phyloP scores from a whole-genome alignment of 2,888 invertebrate genomes.

The Brenthis daphne region DNA sequence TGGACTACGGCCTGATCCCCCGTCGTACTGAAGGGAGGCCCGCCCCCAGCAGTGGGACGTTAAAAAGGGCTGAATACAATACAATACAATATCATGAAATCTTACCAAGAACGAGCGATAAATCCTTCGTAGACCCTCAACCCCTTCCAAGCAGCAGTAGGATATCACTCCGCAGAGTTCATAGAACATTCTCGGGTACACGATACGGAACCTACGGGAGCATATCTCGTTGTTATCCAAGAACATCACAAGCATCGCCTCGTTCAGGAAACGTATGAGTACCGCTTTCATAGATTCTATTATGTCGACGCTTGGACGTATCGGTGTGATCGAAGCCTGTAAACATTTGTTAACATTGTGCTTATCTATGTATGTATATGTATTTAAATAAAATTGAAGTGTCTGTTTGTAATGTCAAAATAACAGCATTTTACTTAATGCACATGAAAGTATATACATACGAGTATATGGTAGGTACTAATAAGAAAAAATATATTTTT shows the following conservation, averaged over 20 bases:
- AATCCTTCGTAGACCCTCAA: conserved; percentile 49
- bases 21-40: too few species aligned
- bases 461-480: too few species aligned
- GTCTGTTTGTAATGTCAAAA: too few species aligned
- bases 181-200: conserved; percentile 53
- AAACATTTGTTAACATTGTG: background rate
- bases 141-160: conserved; percentile 51
- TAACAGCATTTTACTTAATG: too few species aligned
- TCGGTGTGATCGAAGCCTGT: conserved; percentile 45
- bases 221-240: conserved; percentile 43
- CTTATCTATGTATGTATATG: too few species aligned
- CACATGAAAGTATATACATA: too few species aligned
- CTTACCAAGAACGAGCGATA: conserved; percentile 54
- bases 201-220: conserved; percentile 54
- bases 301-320: conserved; percentile 50
- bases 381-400: background rate
- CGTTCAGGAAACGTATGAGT: conserved; percentile 53
- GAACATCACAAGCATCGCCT: conserved; percentile 50
- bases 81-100: too few species aligned
- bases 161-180: conserved; percentile 58
- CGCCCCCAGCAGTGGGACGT: too few species aligned
- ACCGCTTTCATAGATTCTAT: conserved; percentile 52
- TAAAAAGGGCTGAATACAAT: too few species aligned
- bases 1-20: too few species aligned
- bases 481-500: too few species aligned